These are phyloP conservation scores for Aporrectodea caliginosa DNA, from an alignment of 1,140 invertebrate species.

Conservation along the genomic window DNA sequence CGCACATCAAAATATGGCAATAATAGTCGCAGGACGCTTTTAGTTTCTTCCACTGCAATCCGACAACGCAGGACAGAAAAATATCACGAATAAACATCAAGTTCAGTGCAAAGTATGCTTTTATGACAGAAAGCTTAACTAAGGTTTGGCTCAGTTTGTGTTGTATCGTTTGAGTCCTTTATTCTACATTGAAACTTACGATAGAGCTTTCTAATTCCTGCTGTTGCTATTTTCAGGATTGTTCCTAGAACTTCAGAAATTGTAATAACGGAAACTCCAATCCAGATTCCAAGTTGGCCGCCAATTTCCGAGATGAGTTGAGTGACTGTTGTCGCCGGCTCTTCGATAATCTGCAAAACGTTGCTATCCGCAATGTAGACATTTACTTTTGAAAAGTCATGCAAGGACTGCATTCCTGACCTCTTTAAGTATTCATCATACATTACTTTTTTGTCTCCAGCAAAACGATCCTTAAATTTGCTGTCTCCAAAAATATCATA, in stretches of 20 bases:
- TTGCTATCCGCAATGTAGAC: conserved; percentile 33
- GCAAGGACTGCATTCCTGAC: neutral
- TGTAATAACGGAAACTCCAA: conserved; percentile 4
- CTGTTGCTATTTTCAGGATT: neutral
- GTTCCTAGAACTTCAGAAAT: neutral
- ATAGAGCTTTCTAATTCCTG: no score
- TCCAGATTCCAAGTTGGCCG: conserved; percentile 34
- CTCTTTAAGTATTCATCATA: neutral
- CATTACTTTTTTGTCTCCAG: neutral
- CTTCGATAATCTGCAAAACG: conserved; percentile 32
- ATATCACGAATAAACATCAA: no score
- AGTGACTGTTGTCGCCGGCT: conserved; percentile 23
- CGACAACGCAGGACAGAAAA: no score
- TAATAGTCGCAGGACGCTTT: no score
- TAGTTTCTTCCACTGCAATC: no score
- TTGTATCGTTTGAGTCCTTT: no score
- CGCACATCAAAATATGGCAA: no score
- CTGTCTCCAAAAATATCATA: neutral
- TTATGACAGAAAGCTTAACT: no score
- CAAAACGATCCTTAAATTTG: neutral
- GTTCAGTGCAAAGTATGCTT: no score
- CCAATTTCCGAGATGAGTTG: conserved; percentile 33
- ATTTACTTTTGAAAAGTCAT: conserved; percentile 12
- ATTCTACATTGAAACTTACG: no score
- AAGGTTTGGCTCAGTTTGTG: no score